Conservation (phyloP, 1,140 invertebrate genomes). For the Telenomus remus region DNA sequence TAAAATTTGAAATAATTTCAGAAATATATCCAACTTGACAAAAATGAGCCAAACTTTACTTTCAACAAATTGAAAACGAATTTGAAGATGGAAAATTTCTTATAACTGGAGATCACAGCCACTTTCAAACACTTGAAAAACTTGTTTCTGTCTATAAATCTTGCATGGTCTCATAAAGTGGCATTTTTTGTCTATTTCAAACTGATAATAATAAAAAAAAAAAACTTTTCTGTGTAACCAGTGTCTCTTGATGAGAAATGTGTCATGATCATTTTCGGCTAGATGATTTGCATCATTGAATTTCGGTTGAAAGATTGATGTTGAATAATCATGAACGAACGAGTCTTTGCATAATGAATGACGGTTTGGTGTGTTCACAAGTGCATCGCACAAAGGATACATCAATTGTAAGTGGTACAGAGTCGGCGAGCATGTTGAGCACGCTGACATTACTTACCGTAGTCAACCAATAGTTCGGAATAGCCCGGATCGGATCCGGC, state of each 20-base stretch:
- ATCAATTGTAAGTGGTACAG: conserved; percentile 35
- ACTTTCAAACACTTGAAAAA: too few species aligned
- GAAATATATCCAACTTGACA: too few species aligned
- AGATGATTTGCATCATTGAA: conserved; percentile 8
- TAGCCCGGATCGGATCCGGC: conserved; percentile 32
- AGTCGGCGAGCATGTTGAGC: conserved; percentile 13
- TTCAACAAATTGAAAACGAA: too few species aligned
- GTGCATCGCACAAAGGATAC: conserved; percentile 33
- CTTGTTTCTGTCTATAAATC: too few species aligned
- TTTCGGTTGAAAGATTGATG: conserved; percentile 20
- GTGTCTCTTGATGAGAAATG: background rate
- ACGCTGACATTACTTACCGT: conserved; percentile 64
- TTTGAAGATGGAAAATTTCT: too few species aligned
- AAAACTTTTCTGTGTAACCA: too few species aligned
- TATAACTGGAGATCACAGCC: too few species aligned
- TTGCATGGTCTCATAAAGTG: too few species aligned
- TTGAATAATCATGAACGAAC: conserved; percentile 42
- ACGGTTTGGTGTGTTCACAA: conserved; percentile 23
- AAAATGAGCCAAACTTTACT: too few species aligned
- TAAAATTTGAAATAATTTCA: too few species aligned
- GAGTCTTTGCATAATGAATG: conserved; percentile 35
- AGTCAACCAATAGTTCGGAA: conserved; percentile 63
- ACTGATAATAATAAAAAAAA: too few species aligned
- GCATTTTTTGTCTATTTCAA: too few species aligned
- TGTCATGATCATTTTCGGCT: background rate